Conservation (phyloP, 2,888 invertebrate genomes). For the Cataglyphis albicans region DNA sequence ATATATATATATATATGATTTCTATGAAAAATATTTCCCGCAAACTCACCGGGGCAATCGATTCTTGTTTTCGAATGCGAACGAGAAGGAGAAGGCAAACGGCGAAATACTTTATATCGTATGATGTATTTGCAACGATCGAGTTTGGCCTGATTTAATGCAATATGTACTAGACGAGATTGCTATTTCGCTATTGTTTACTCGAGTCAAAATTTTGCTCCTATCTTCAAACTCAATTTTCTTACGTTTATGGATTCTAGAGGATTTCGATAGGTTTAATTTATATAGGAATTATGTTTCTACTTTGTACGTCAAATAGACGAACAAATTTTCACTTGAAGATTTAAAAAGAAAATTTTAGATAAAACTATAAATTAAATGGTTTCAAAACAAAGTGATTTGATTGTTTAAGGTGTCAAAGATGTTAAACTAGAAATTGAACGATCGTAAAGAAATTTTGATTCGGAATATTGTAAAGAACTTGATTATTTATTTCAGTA, state of each 20-base stretch:
- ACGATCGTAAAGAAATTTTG: not conserved
- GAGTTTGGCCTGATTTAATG: constrained; percentile 42
- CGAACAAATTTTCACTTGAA: not conserved
- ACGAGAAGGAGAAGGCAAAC: constrained; percentile 33
- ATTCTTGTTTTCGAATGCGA: constrained; percentile 53
- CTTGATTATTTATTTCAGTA: not conserved
- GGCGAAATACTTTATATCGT: constrained; percentile 48
- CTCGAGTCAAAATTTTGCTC: not conserved
- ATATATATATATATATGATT: not conserved
- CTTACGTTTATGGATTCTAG: not conserved
- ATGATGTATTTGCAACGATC: constrained; percentile 29
- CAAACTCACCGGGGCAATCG: constrained; percentile 63
- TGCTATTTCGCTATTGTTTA: constrained; percentile 18
- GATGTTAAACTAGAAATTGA: no score
- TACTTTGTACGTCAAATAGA: no score
- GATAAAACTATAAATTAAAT: not conserved
- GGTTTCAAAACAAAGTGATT: not conserved
- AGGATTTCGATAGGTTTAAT: no score
- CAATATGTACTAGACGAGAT: constrained; percentile 28
- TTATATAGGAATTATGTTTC: no score
- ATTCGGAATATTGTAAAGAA: not conserved
- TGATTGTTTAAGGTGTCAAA: not conserved
- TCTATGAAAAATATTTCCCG: constrained; percentile 67
- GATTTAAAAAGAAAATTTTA: not conserved
- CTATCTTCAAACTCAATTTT: not conserved